Percentiles rank a stretch among this genome's conserved stretches.
Conservation (phyloP, 2,888 invertebrate species). For the Salpingus planirostris region DNA sequence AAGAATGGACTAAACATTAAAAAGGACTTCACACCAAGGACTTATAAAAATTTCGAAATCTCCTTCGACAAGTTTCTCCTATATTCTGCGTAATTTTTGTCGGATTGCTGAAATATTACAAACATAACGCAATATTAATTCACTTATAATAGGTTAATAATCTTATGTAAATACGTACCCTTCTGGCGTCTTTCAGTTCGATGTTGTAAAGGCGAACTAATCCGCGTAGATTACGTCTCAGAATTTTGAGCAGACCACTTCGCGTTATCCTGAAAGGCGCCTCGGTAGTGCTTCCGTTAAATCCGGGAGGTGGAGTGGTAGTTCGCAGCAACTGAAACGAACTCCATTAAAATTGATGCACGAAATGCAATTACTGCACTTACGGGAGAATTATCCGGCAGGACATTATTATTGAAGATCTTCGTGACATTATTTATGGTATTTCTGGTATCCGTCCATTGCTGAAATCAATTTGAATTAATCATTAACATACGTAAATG, state of each 20-base stretch:
- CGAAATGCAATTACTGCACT: no score
- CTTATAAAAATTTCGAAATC: constrained; percentile 35
- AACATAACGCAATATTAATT: not conserved
- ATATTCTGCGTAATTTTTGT: constrained; percentile 27
- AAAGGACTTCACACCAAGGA: no score
- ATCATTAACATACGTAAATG: no score
- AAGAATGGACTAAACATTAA: no score
- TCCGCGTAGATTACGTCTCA: constrained; percentile 44
- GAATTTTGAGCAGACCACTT: constrained; percentile 36
- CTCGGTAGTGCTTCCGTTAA: constrained; percentile 34
- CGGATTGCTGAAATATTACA: constrained; percentile 34
- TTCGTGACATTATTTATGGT: constrained; percentile 41
- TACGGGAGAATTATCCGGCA: constrained; percentile 36
- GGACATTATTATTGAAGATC: constrained; percentile 38
- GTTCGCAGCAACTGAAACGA: no score
- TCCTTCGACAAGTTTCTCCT: constrained; percentile 32
- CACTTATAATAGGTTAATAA: not conserved
- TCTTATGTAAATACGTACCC: constrained; percentile 32
- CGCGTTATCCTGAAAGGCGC: constrained; percentile 40
- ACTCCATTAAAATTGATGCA: no score
- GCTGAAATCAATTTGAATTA: constrained; percentile 42
- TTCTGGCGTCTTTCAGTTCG: constrained; percentile 44
- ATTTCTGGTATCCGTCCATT: constrained; percentile 44
- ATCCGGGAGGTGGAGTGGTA: no score
- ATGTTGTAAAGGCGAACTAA: constrained; percentile 44